These are phyloP conservation scores for Sarotherodon lohbergeri DNA, from an alignment of 2,113 vertebrate genomes.

Conservation along the genomic window DNA sequence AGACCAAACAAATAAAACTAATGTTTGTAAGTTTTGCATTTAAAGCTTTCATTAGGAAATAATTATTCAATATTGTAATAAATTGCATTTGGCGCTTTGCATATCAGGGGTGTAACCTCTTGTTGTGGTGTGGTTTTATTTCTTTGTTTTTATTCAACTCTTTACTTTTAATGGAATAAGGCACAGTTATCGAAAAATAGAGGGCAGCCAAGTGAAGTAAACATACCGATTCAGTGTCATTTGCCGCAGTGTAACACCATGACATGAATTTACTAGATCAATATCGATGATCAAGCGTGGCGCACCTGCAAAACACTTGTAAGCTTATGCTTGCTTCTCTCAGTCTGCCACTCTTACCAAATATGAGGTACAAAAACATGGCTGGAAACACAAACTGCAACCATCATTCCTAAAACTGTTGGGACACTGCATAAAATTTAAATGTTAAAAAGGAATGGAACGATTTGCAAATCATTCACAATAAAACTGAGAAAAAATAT, in stretches of 20 bases:
- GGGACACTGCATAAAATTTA: not conserved
- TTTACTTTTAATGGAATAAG: not conserved
- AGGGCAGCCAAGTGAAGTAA: not conserved
- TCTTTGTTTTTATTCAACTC: not conserved
- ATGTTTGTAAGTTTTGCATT: not conserved
- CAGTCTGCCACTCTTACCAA: not conserved
- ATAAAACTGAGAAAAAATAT: not conserved
- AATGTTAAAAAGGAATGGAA: not conserved
- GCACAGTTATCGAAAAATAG: not conserved
- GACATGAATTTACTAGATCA: not conserved
- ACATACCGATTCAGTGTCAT: not conserved
- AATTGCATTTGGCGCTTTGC: not conserved
- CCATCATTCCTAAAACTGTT: not conserved
- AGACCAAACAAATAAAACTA: not conserved
- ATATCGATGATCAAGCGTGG: not conserved
- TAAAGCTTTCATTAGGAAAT: not conserved
- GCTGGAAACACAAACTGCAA: not conserved
- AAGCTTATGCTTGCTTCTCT: not conserved
- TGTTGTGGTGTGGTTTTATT: not conserved
- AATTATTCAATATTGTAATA: not conserved
- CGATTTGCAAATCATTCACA: not conserved
- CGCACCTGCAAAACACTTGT: not conserved
- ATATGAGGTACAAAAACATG: not conserved
- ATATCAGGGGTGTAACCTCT: not conserved
- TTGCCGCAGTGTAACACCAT: not conserved